These are phyloP conservation scores for Heliopora coerulea DNA, from an alignment of 92 coral and sea anemone species.

Conservation along the genomic window DNA sequence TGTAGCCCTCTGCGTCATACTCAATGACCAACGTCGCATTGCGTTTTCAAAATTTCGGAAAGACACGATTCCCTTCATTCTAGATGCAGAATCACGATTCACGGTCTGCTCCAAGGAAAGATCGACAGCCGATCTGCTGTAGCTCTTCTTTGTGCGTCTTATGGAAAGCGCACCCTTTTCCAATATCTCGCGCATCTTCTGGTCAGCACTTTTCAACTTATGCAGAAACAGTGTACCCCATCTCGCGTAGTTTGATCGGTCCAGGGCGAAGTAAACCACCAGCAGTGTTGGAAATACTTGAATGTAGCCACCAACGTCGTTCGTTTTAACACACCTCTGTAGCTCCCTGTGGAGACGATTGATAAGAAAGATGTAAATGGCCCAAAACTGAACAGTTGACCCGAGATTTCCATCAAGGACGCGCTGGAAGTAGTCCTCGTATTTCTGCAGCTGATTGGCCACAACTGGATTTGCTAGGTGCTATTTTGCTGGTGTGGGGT, in stretches of 20 bases:
- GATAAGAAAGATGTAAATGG: constrained; percentile 18
- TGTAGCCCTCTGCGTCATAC: constrained; percentile 4
- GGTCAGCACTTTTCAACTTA: constrained; percentile 1
- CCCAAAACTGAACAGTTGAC: constrained; percentile 14
- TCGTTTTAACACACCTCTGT: neutral
- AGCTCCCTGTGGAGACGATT: constrained; percentile 2
- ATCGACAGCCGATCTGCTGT: constrained; percentile 14
- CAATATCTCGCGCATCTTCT: neutral
- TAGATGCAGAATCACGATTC: constrained; percentile 11
- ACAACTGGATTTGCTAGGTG: neutral
- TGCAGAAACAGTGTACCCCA: constrained; percentile 4
- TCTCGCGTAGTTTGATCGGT: constrained; percentile 16
- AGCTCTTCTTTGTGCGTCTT: constrained; percentile 9
- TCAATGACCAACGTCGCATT: constrained; percentile 7
- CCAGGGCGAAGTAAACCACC: neutral
- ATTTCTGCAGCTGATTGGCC: neutral
- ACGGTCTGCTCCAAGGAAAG: constrained; percentile 15
- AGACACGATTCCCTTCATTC: constrained; percentile 6
- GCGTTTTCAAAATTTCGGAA: constrained; percentile 8
- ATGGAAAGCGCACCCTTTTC: constrained; percentile 9
- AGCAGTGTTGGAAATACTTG: constrained; percentile 5
- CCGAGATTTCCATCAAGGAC: neutral
- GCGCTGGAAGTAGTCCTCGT: neutral
- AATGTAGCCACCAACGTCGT: constrained; percentile 2
- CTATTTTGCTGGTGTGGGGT: neutral